Evolutionary conservation across 2,797 vertebrate species (phyloP).

Genomic region (Lepus townsendii): DNA sequence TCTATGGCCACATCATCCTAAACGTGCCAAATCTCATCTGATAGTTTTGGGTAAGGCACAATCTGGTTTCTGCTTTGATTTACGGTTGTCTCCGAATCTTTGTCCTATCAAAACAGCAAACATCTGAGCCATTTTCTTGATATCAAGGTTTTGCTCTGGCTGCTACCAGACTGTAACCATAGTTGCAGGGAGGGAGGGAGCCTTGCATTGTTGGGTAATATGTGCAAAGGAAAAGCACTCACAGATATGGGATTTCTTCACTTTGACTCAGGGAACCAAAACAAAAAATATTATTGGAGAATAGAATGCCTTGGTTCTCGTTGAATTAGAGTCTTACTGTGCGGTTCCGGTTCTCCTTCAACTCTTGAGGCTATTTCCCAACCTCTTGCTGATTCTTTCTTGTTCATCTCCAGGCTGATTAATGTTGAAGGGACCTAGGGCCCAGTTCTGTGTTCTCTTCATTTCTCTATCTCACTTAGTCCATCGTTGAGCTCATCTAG

Average conservation of each 20-base stretch:
- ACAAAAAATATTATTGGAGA: not conserved
- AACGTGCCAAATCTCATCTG: not conserved
- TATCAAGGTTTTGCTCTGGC: constrained; percentile 1
- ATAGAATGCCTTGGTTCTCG: not conserved
- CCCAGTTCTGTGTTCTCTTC: not conserved
- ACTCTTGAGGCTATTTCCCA: not conserved
- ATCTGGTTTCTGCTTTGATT: constrained; percentile 20
- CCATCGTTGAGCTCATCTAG: not conserved
- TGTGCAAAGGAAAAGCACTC: not conserved
- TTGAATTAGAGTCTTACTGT: not conserved
- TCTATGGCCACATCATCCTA: no score
- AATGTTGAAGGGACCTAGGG: not conserved
- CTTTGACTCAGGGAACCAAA: not conserved
- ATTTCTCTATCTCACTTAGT: not conserved
- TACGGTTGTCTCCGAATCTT: not conserved
- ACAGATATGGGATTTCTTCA: not conserved
- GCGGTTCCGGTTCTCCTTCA: not conserved
- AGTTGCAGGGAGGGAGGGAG: not conserved
- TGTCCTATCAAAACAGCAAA: not conserved
- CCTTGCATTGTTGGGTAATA: not conserved
- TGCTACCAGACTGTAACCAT: not conserved
- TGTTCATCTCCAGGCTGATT: not conserved
- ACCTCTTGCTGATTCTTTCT: not conserved
- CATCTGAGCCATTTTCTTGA: constrained; percentile 21
- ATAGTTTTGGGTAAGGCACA: not conserved